Evolutionary conservation across 2,113 vertebrate species (phyloP), one percentile per base, ranked within the genome.

Genomic region (Nothobranchius kuhntae): DNA sequence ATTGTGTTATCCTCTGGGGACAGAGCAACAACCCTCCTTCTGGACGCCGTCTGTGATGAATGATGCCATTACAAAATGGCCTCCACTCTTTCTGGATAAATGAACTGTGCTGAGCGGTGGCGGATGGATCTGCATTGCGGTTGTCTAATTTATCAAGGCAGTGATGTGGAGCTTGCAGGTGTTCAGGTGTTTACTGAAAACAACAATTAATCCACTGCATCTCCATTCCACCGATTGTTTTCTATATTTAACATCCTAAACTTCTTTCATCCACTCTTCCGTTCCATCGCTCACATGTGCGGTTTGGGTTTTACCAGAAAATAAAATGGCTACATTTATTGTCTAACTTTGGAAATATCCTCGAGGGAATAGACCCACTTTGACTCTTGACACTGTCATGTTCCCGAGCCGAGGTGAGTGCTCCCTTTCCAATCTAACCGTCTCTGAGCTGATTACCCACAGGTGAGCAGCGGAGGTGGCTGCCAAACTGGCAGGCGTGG

Each of bases 31-130:
- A 65, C 75, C 66, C 65, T 81, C 74, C 72, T 75, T 73, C 78
- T 63, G 75, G 66, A 74, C 40, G 51, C 15, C 3, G 57, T 70
- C 60, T 71, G 55, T 85, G 86, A 87, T 87, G 78, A 81, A 87
- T 87, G 83, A 67, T 82, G 80, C 51, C 67, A 87, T 87, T 85
- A 85, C 63, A 80, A 83, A 70, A 79, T 62, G 71, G 78, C 83
- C 70, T 75, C 83, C 70, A 72, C 65, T 56, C 38, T 60, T 73
- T 54, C 53, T 45, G 85, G 80, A 87, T 80, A 82, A 87, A 87
- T 80, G 76, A 69, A 67, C 63, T 48, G 73, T 24, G 66, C 75
- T 79, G 76, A 75, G 73, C 68, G 52, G 70, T 24, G 54, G 68
- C 35, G 63, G 76, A 82, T 53, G 57, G 85, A 86, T 84, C 81